Conservation (phyloP, 92 coral and sea anemone species). For the Montipora capitata region DNA sequence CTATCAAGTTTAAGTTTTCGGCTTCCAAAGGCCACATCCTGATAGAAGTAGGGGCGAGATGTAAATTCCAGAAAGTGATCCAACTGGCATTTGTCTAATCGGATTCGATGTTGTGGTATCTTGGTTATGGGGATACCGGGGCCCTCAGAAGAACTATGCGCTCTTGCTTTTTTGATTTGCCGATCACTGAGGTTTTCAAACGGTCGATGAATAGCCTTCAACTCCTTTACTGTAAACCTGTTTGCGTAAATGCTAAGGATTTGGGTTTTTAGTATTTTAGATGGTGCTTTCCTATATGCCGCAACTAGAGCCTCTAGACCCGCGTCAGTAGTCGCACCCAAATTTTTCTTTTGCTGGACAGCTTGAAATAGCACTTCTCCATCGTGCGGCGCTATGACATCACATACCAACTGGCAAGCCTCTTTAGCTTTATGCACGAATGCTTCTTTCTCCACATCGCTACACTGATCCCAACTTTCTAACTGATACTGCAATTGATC, state of each 20-base stretch:
- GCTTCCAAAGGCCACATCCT: too few species aligned
- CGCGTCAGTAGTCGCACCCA: conserved; percentile 9
- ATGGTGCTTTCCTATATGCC: conserved; percentile 37
- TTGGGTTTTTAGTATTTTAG: conserved; percentile 51
- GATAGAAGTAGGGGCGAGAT: too few species aligned
- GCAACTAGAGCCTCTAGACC: conserved; percentile 51
- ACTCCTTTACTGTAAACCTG: conserved; percentile 35
- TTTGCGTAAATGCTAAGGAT: conserved; percentile 52
- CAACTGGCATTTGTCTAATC: too few species aligned
- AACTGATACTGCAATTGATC: conserved; percentile 20
- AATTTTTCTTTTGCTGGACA: conserved; percentile 29
- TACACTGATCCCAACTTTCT: conserved; percentile 56
- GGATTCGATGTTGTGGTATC: too few species aligned
- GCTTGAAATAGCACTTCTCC: conserved; percentile 39
- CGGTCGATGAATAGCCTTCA: conserved; percentile 38
- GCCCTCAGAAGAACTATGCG: too few species aligned
- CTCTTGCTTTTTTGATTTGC: conserved; percentile 44
- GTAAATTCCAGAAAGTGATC: too few species aligned
- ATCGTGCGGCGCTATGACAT: conserved; percentile 38
- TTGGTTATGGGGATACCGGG: too few species aligned
- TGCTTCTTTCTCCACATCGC: conserved; percentile 47
- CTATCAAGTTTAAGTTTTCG: too few species aligned
- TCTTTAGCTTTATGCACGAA: conserved; percentile 58
- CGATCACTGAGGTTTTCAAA: conserved; percentile 53
- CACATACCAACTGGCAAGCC: conserved; percentile 63